Evolutionary conservation across 2,888 invertebrate genomes (phyloP).

Genomic region (Microctonus hyperodae): DNA sequence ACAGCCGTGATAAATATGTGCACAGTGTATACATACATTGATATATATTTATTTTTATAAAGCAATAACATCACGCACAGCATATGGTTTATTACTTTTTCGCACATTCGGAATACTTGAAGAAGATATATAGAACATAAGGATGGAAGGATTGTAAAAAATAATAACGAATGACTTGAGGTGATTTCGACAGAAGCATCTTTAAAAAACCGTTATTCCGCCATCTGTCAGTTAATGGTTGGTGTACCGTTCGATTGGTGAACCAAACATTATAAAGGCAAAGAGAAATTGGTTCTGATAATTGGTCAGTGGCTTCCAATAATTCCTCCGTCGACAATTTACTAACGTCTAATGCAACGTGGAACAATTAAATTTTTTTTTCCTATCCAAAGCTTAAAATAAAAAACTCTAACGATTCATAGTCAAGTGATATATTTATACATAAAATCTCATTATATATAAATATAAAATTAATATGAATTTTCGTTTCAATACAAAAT

Average conservation of each 20-base stretch:
- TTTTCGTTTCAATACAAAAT: no score
- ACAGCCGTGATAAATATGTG: no score
- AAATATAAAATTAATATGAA: no score
- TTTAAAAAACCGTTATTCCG: constrained; percentile 14
- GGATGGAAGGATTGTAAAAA: no score
- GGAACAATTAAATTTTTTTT: not conserved
- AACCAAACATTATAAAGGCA: not conserved
- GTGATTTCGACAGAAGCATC: constrained; percentile 11
- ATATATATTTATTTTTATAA: no score
- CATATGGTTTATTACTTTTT: not conserved
- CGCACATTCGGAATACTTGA: not conserved
- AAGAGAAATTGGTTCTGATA: constrained; percentile 18
- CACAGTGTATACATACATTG: not conserved
- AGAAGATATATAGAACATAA: not conserved
- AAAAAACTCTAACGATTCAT: no score
- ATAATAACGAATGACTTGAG: constrained; percentile 1
- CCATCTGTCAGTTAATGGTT: constrained; percentile 22
- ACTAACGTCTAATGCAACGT: not conserved
- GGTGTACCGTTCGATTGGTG: constrained; percentile 20
- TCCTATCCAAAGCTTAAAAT: no score
- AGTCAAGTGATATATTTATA: no score
- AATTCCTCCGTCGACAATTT: constrained; percentile 3
- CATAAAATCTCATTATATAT: no score
- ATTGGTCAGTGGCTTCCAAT: constrained; percentile 5
- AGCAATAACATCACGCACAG: not conserved